Conservation (phyloP, 1,140 invertebrate species). For the Drosophila jambulina region DNA sequence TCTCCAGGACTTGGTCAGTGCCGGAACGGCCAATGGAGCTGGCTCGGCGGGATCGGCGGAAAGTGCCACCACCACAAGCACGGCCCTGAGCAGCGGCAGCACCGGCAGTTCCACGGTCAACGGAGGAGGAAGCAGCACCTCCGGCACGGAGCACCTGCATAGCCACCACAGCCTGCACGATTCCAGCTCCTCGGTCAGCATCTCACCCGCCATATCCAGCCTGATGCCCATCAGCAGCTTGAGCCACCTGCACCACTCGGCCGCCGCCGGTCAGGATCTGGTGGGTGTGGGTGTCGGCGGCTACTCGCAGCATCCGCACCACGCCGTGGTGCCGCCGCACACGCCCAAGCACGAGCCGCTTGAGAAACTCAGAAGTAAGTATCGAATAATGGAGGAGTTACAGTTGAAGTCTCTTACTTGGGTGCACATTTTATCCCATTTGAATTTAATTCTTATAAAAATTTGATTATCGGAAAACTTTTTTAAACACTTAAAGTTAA, state of each 20-base stretch:
- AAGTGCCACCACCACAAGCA: conserved; percentile 78
- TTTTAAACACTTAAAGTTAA: no score
- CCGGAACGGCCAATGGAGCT: conserved; percentile 81
- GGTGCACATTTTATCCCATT: no score
- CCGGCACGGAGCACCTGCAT: conserved; percentile 81
- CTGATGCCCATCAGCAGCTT: conserved; percentile 87
- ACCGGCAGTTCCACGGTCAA: conserved; percentile 85
- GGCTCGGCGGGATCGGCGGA: conserved; percentile 85
- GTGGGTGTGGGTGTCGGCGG: conserved; percentile 72
- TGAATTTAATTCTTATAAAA: no score
- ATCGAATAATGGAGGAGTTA: conserved; percentile 62
- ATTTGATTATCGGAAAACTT: not conserved
- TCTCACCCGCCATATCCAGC: conserved; percentile 88
- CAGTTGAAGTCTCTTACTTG: no score
- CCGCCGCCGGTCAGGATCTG: conserved; percentile 73
- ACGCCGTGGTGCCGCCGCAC: conserved; percentile 86
- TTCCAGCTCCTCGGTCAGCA: conserved; percentile 87
- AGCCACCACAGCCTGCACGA: conserved; percentile 88
- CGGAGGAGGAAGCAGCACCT: conserved; percentile 78
- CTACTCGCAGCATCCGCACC: conserved; percentile 87
- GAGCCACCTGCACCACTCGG: conserved; percentile 85
- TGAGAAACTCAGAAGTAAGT: conserved; percentile 93
- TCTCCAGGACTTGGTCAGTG: conserved; percentile 90
- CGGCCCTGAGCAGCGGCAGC: conserved; percentile 83
- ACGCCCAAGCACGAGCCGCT: conserved; percentile 89